A percentile compares a stretch with the other conserved stretches of the same genome.
Conservation (phyloP, 2,888 invertebrate genomes). For the Mesorhabditis spiculigera region DNA sequence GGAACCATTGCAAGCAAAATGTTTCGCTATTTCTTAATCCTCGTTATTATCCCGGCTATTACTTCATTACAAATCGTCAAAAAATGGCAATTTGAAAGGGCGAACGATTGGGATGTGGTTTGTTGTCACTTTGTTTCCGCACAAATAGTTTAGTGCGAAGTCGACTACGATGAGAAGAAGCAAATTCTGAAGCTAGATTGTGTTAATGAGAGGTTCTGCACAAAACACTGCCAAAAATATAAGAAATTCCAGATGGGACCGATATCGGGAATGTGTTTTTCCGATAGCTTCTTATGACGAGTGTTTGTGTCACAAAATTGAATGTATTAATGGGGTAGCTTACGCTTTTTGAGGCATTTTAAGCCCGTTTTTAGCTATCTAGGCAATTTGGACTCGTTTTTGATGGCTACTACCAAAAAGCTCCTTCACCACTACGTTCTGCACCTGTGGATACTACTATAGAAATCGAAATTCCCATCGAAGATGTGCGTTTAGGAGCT, state of each 20-base stretch:
- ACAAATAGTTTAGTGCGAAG: neutral
- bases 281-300: neutral
- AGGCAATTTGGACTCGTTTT: neutral
- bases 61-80: no score
- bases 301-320: neutral
- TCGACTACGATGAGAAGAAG: constrained; percentile 6
- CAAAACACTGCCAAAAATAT: neutral
- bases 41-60: no score
- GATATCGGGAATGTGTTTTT: neutral
- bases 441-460: neutral
- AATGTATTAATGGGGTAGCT: neutral
- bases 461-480: no score
- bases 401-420: neutral
- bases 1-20: no score
- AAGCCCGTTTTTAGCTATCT: neutral
- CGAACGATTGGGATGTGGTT: no score
- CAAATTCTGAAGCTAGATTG: neutral
- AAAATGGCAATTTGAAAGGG: no score
- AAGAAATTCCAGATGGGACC: neutral
- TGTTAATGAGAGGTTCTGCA: neutral
- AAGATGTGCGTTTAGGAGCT: no score
- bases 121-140: no score
- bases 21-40: no score
- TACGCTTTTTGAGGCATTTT: neutral
- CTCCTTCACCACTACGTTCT: neutral